Evolutionary conservation across 2,888 invertebrate species (phyloP).

Genomic region (Blera fallax): DNA sequence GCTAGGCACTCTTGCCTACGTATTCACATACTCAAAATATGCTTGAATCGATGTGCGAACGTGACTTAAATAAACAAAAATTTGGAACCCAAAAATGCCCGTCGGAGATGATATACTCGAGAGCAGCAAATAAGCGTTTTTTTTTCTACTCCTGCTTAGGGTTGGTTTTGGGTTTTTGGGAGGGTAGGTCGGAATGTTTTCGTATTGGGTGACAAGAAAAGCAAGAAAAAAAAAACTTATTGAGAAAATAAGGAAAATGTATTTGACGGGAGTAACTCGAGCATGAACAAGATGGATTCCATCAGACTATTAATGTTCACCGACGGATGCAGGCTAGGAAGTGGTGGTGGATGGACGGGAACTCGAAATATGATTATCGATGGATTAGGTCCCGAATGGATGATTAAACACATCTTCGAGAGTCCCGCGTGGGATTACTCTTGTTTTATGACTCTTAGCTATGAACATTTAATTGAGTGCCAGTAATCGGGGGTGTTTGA

Average conservation of each 20-base stretch:
- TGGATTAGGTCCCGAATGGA: constrained; percentile 44
- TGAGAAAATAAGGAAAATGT: background rate
- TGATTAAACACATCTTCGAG: constrained; percentile 53
- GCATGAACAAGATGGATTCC: constrained; percentile 40
- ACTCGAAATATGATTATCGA: constrained; percentile 51
- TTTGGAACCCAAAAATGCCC: constrained; percentile 11
- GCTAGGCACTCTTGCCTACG: constrained; percentile 11
- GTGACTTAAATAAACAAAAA: constrained; percentile 66
- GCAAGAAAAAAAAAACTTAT: background rate
- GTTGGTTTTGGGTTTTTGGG: background rate
- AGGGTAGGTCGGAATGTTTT: background rate
- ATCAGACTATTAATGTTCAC: constrained; percentile 24
- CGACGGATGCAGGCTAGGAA: background rate
- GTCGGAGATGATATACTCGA: constrained; percentile 20
- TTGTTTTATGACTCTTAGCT: constrained; percentile 33
- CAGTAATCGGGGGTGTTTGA: constrained; percentile 33
- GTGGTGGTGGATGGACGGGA: constrained; percentile 1
- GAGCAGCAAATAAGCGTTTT: constrained; percentile 17
- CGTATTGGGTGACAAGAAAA: constrained; percentile 36
- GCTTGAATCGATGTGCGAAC: constrained; percentile 52
- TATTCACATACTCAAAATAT: constrained; percentile 45
- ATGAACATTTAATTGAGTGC: constrained; percentile 48
- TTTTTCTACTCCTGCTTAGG: background rate
- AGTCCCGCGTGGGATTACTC: background rate
- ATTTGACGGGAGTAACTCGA: background rate